A percentile compares a stretch with the other conserved stretches of the same genome.
These are phyloP conservation scores for Sebastes hopkinsi DNA, from an alignment of 2,797 vertebrate genomes.

Conservation along the genomic window DNA sequence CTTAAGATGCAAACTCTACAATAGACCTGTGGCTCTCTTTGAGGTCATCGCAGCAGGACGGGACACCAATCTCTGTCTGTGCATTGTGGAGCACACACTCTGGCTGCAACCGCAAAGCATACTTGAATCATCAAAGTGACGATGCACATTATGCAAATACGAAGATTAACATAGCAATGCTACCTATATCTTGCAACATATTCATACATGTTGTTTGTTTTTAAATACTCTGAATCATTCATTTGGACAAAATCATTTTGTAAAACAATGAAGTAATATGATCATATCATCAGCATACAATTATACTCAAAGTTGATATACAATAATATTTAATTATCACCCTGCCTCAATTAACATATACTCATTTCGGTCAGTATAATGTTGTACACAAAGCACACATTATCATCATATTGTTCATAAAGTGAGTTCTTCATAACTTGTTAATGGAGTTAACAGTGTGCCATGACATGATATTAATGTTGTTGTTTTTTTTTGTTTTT, in stretches of 20 bases:
- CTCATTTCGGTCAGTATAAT: not conserved
- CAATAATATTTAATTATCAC: too few species aligned
- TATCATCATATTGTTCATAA: not conserved
- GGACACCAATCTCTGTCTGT: slow-evolving; percentile 46
- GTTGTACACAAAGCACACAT: not conserved
- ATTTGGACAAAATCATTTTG: not conserved
- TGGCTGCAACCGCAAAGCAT: not conserved
- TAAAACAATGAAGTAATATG: not conserved
- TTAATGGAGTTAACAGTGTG: not conserved
- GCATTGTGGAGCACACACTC: slow-evolving; percentile 37
- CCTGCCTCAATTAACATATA: not conserved
- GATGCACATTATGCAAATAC: slow-evolving; percentile 34
- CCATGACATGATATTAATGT: not conserved
- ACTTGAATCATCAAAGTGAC: slow-evolving; percentile 15
- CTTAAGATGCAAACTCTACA: slow-evolving; percentile 74
- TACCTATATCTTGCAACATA: not conserved
- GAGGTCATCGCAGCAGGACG: slow-evolving; percentile 68
- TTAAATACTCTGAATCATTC: not conserved
- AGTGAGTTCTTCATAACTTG: not conserved
- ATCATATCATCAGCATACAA: not conserved
- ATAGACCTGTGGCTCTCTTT: slow-evolving; percentile 58
- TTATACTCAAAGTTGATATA: not conserved
- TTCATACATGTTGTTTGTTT: not conserved
- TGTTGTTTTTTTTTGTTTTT: not conserved
- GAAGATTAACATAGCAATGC: not conserved